Base-by-base conservation (phyloP, 2,797 vertebrate genomes). In the Rhyacichthys aspro region DNA sequence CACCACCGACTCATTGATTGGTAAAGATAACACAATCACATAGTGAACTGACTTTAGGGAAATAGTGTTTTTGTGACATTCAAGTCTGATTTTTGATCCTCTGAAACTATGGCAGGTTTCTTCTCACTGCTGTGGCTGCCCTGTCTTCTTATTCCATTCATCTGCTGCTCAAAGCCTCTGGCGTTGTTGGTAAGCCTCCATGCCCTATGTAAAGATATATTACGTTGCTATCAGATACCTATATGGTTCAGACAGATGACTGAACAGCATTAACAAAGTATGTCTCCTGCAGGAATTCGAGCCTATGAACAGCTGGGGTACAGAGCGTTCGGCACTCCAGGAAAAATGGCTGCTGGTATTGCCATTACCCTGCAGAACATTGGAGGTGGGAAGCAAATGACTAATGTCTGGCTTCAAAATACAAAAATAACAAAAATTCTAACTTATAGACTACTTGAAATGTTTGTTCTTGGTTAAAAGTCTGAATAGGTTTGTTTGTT, bases 101-200 rank as follows among this genome's bases (percentile, higher is more conserved):
- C 14, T 55, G 59, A 55, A 8, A 75, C 59, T 73, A 42, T 62
- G 18, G 0, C 86, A 99, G 97, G 77, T 96, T 98, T 85, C 95
- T 99, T 56, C 84, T 99, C 74, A 94, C 95, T 0, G 93, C 92
- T 0, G 94, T 99, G 0, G 97, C 97, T 46, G 82, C 91, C 42
- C 91, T 99, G 45, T 99, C 98, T 19, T 94, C 84, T 50, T 99
- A 99, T 74, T 99, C 98, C 72, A 97, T 99, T 82, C 96, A 98
- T 69, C 90, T 99, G 74, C 86, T 99, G 77, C 94, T 99, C 63
- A 98, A 98, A 89, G 92, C 95, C 52, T 96, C 98, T 0, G 97
- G 97, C 46, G 92, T 99, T 34, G 97, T 99, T 73, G 98, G 98
- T 99, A 82, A 90, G 87, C 9, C 9, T 57, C 9, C 53, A 9